Percentiles rank a stretch among this genome's conserved stretches.
Evolutionary conservation across 2,888 invertebrate species (phyloP).

Genomic region (Nesidiocoris tenuis): DNA sequence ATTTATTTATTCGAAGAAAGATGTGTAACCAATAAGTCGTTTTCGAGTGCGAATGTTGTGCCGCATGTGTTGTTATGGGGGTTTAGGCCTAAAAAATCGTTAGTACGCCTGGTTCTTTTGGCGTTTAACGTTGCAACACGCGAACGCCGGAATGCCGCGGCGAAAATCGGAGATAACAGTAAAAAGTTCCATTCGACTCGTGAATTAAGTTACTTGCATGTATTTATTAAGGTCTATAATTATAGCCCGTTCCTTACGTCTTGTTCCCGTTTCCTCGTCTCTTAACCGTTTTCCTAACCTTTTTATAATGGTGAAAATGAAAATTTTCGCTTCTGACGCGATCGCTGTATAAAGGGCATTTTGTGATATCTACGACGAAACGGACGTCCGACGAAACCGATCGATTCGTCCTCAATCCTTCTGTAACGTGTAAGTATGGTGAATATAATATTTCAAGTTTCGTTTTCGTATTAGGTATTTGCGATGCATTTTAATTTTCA

Average conservation of each 20-base stretch:
- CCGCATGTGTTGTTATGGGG: neutral
- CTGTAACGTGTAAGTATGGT: neutral
- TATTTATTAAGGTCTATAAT: slow-evolving; percentile 18
- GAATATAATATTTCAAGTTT: too few relatives aligned
- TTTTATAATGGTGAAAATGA: neutral
- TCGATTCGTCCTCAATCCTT: neutral
- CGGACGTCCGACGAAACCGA: neutral
- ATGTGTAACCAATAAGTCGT: neutral
- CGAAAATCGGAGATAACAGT: neutral
- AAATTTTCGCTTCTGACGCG: neutral
- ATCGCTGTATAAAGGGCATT: neutral
- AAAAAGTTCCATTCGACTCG: slow-evolving; percentile 31
- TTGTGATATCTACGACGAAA: too few relatives aligned
- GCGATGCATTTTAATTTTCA: too few relatives aligned
- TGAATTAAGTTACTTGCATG: slow-evolving; percentile 30
- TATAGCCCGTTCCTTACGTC: slow-evolving; percentile 11
- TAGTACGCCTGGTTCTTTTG: neutral
- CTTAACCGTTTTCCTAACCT: neutral
- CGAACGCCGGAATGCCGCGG: neutral
- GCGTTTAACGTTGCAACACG: neutral
- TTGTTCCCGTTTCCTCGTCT: neutral
- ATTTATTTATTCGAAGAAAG: slow-evolving; percentile 20
- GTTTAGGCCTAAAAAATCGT: slow-evolving; percentile 20
- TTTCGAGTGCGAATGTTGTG: slow-evolving; percentile 10
- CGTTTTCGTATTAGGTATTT: too few relatives aligned